These are phyloP conservation scores for Erythrocercus mccallii DNA, from an alignment of 2,113 vertebrate genomes.

Conservation along the genomic window DNA sequence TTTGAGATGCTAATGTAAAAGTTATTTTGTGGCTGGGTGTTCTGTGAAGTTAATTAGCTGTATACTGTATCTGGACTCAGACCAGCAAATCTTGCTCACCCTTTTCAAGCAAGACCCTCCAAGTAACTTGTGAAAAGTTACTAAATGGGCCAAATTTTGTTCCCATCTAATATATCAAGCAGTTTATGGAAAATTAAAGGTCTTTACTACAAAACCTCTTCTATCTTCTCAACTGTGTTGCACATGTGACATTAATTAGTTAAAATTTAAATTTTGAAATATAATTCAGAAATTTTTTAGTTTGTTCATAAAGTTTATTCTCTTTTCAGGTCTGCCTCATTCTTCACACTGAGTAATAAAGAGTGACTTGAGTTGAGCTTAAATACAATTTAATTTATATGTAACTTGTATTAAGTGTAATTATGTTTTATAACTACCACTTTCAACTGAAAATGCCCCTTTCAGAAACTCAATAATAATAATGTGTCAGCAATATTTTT, in stretches of 20 bases:
- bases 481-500: slow-evolving; percentile 13
- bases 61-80: not conserved
- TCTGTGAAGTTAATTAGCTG: not conserved
- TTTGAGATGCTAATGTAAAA: not conserved
- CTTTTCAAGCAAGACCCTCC: not conserved
- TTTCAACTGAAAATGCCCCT: slow-evolving; percentile 39
- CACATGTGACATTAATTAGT: not conserved
- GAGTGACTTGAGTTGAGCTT: not conserved
- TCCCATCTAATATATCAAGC: not conserved
- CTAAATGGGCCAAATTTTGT: not conserved
- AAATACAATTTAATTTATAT: slow-evolving; percentile 65
- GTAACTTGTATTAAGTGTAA: slow-evolving; percentile 57
- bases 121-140: not conserved
- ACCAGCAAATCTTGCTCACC: not conserved
- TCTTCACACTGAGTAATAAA: slow-evolving; percentile 28
- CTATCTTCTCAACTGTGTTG: not conserved
- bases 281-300: slow-evolving; percentile 43
- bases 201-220: not conserved
- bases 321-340: slow-evolving; percentile 8
- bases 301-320: not conserved
- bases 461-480: slow-evolving; percentile 26
- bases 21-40: not conserved
- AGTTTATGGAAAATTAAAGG: not conserved
- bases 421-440: slow-evolving; percentile 43
- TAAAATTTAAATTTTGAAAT: slow-evolving; percentile 50